Conservation (phyloP, 2,113 vertebrate genomes). For the Ameiurus melas region DNA sequence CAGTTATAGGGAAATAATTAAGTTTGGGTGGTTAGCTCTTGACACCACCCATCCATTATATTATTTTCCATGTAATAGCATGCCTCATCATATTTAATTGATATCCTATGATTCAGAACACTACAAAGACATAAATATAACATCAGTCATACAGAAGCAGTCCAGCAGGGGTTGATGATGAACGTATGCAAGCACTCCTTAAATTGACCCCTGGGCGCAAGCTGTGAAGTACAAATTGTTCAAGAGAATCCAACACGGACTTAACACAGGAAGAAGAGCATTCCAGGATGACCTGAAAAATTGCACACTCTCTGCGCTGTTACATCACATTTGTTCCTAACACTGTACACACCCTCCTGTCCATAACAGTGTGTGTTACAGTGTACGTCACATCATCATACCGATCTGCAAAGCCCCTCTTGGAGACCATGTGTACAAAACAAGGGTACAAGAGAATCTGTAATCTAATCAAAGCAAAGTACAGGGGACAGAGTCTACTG, state of each 20-base stretch:
- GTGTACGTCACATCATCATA: slow-evolving; percentile 15
- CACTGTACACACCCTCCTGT: background rate
- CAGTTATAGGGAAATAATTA: background rate
- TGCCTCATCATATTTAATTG: too few species aligned
- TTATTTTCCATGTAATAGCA: background rate
- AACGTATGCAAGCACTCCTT: background rate
- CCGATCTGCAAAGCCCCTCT: background rate
- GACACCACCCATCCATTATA: background rate
- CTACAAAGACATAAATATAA: background rate
- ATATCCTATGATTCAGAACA: background rate
- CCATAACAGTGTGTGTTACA: background rate
- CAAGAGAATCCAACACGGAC: slow-evolving; percentile 43
- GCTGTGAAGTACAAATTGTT: slow-evolving; percentile 40
- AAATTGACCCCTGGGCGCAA: slow-evolving; percentile 12
- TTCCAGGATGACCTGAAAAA: slow-evolving; percentile 32
- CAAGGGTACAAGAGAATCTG: background rate
- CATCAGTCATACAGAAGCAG: too few species aligned
- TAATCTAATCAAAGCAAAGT: slow-evolving; percentile 25
- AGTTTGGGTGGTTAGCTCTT: background rate
- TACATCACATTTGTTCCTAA: slow-evolving; percentile 38
- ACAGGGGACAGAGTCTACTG: slow-evolving; percentile 40
- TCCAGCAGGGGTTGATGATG: background rate
- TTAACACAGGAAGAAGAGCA: slow-evolving; percentile 25
- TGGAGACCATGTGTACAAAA: slow-evolving; percentile 24
- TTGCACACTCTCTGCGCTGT: slow-evolving; percentile 29